Percentiles rank a stretch among this genome's conserved stretches.
Evolutionary conservation across 2,888 invertebrate genomes (phyloP).

Genomic region (Apoda limacodes): DNA sequence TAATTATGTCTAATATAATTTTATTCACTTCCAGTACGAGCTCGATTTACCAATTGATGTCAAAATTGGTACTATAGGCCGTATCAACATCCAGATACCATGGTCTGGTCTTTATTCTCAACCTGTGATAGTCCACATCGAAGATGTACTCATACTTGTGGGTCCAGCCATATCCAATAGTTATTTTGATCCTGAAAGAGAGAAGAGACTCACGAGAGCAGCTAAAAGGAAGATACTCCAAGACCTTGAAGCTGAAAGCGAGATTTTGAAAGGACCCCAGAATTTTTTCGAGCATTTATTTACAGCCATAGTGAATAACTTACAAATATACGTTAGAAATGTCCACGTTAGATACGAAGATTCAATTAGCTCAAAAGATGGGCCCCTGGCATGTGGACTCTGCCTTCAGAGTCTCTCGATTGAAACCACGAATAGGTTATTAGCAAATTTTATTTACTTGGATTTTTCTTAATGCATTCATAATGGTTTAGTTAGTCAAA

Average conservation of each 20-base stretch:
- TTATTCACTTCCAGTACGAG: slow-evolving; percentile 84
- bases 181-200: slow-evolving; percentile 78
- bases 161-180: slow-evolving; percentile 78
- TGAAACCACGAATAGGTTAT: slow-evolving; percentile 83
- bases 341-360: slow-evolving; percentile 88
- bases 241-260: slow-evolving; percentile 71
- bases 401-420: slow-evolving; percentile 82
- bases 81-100: slow-evolving; percentile 79
- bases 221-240: slow-evolving; percentile 78
- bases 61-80: slow-evolving; percentile 83
- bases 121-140: slow-evolving; percentile 78
- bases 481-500: no score
- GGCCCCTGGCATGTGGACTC: slow-evolving; percentile 79
- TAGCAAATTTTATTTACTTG: slow-evolving; percentile 1
- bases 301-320: slow-evolving; percentile 81
- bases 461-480: no score
- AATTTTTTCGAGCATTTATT: slow-evolving; percentile 79
- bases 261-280: slow-evolving; percentile 72
- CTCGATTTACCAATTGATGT: slow-evolving; percentile 85
- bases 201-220: slow-evolving; percentile 78
- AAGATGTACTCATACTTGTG: slow-evolving; percentile 81
- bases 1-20: no score
- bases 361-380: slow-evolving; percentile 72
- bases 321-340: slow-evolving; percentile 82
- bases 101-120: slow-evolving; percentile 82